Evolutionary conservation across 2,113 vertebrate genomes (phyloP).

Genomic region (Nesoenas mayeri): DNA sequence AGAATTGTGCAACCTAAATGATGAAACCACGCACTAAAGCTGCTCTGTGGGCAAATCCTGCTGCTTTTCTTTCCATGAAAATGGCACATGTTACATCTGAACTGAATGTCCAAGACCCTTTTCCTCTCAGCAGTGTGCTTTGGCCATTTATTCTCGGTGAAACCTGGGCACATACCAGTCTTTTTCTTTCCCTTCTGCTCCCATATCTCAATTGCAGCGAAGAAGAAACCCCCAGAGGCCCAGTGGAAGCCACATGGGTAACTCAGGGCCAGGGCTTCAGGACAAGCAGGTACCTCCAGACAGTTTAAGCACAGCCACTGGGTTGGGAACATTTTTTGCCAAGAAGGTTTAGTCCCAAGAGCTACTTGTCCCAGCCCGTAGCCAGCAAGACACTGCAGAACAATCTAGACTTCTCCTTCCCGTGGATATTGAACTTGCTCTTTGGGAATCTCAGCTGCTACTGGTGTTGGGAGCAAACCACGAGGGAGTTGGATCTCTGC

Average conservation of each 20-base stretch:
- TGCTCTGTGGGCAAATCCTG: not conserved
- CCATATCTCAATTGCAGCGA: not conserved
- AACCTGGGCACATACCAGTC: not conserved
- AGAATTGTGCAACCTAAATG: not conserved
- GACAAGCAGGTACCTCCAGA: not conserved
- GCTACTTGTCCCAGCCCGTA: not conserved
- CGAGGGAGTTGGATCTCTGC: not conserved
- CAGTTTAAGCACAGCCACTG: not conserved
- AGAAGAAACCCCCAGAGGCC: not conserved
- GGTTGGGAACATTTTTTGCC: not conserved
- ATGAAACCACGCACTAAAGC: not conserved
- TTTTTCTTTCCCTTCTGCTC: not conserved
- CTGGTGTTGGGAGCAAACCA: not conserved
- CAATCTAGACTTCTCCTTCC: not conserved
- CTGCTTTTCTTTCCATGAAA: not conserved
- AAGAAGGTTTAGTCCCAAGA: not conserved
- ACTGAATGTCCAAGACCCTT: not conserved
- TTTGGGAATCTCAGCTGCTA: not conserved
- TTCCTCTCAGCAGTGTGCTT: not conserved
- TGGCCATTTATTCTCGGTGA: not conserved
- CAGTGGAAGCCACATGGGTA: not conserved
- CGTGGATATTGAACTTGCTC: not conserved
- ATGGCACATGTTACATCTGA: not conserved
- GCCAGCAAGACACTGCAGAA: not conserved
- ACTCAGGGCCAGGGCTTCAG: not conserved